phyloP scores from a whole-genome alignment of 2,888 invertebrate genomes.

The Maniola hyperantus region DNA sequence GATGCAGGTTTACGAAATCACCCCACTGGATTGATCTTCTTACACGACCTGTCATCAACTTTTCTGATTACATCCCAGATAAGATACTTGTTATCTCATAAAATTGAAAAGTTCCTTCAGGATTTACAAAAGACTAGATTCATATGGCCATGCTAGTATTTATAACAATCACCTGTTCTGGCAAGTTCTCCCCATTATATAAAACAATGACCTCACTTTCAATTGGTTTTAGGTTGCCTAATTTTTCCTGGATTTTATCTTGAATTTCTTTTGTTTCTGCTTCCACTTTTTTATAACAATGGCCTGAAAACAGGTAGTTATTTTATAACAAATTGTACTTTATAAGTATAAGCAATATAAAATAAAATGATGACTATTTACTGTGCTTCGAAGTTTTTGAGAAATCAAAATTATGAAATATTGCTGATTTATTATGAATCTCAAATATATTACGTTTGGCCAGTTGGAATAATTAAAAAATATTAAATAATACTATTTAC shows the following conservation, averaged over 20 bases:
- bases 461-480: not conserved
- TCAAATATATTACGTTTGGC: not conserved
- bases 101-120: no score
- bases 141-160: no score
- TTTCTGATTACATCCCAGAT: no score
- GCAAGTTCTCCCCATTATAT: slow-evolving; percentile 90
- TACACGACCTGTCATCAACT: no score
- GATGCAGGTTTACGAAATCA: no score
- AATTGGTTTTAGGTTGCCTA: slow-evolving; percentile 86
- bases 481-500: slow-evolving; percentile 82
- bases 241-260: slow-evolving; percentile 86
- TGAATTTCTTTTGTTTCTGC: slow-evolving; percentile 92
- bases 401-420: no score
- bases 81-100: no score
- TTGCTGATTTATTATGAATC: no score
- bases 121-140: no score
- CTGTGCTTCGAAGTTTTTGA: no score
- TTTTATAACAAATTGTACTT: not conserved
- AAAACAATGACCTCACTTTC: slow-evolving; percentile 93
- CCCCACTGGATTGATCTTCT: no score
- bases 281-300: slow-evolving; percentile 92
- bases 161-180: slow-evolving; percentile 66
- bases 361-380: no score
- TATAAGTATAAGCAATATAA: not conserved
- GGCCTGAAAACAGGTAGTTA: slow-evolving; percentile 80